Evolutionary conservation across 2,888 invertebrate species (phyloP), one percentile per base, ranked within the genome.

Genomic region (Drosophila gaucha): DNA sequence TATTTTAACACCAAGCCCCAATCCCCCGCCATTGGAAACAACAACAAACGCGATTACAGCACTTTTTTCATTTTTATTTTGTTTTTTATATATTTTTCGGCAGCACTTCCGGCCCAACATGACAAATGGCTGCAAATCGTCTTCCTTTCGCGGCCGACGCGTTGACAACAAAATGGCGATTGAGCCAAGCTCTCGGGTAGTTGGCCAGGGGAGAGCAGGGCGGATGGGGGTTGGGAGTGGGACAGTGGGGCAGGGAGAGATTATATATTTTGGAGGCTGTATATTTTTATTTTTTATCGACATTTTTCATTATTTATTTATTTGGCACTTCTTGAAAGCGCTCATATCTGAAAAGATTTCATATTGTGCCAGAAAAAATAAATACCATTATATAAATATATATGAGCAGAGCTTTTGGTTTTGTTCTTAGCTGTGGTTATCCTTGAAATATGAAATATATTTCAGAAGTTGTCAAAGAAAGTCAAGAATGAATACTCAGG

Each of bases 61-160:
- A 65, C n/a, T n/a, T n/a, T n/a, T n/a, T n/a, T n/a, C n/a, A n/a
- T n/a, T n/a, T n/a, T n/a, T n/a, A n/a, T n/a, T n/a, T n/a, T n/a
- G n/a, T n/a, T 70, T 49, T 68, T 67, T 14, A 24, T 6, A 38
- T 20, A 38, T 20, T 56, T 70, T 84, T 64, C 46, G 74, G 64
- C 69, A 71, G 66, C 68, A 80, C 78, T 85, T 64, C 72, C 77
- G 71, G 75, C 60, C 71, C 66, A 74, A 76, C 79, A 87, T 84
- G 84, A 84, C 88, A 84, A 84, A 84, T 84, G 88, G 88, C 83
- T 82, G 86, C 85, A 87, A 84, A 84, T 87, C 88, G 88, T 82
- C 85, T 84, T 85, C 86, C 88, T 85, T 85, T 77, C 88, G 85
- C 87, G 82, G 57, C 78, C 78, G 74, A 72, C 75, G 67, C 71